These are phyloP conservation scores for Mesocentrotus franciscanus DNA, from an alignment of 53 echinoderm and acorn worm species.

Conservation along the genomic window DNA sequence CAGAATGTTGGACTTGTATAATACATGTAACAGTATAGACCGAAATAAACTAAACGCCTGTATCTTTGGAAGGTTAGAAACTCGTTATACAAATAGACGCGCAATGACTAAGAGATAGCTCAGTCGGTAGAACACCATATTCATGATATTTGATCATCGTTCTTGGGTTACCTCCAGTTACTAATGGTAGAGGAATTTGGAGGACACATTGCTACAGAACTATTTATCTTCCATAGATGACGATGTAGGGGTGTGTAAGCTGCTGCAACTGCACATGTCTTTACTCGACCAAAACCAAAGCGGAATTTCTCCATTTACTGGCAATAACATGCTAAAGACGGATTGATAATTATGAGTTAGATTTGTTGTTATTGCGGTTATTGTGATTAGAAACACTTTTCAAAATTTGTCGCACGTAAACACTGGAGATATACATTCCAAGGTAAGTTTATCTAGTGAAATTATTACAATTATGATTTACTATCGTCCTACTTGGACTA, in stretches of 20 bases:
- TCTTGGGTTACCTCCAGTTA: not conserved
- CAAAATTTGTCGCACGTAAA: not conserved
- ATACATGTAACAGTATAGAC: no score
- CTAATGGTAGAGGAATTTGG: not conserved
- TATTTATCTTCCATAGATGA: not conserved
- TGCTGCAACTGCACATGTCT: not conserved
- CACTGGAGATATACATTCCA: not conserved
- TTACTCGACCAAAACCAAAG: not conserved
- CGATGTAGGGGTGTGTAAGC: not conserved
- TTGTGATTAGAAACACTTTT: not conserved
- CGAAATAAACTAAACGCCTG: not conserved
- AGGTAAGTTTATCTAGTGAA: not conserved
- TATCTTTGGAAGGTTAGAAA: not conserved
- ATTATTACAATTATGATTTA: no score
- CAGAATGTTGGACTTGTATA: not conserved
- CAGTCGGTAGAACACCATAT: not conserved
- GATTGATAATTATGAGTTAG: not conserved
- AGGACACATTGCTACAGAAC: not conserved
- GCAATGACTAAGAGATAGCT: not conserved
- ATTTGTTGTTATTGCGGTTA: not conserved
- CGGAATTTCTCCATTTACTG: not conserved
- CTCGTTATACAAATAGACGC: not conserved
- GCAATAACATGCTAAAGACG: not conserved
- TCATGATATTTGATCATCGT: conserved; percentile 4
- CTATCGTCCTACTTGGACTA: no score